phyloP scores from a whole-genome alignment of 2,888 invertebrate species.

The Seira ritae region DNA sequence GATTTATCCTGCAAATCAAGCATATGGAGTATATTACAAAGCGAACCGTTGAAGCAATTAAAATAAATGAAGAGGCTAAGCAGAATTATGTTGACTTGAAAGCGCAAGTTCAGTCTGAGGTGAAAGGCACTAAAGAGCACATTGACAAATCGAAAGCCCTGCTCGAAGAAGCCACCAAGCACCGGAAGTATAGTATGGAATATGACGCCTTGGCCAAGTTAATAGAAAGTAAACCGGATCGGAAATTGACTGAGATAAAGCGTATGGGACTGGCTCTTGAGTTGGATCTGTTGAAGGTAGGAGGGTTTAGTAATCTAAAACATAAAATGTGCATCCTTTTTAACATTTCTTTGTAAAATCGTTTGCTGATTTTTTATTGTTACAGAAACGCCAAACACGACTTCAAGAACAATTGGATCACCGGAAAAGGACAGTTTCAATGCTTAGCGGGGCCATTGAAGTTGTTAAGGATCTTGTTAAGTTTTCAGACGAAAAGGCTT shows the following conservation, averaged over 20 bases:
- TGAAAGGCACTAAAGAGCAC: constrained; percentile 86
- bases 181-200: constrained; percentile 90
- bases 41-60: constrained; percentile 86
- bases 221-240: constrained; percentile 92
- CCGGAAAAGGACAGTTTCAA: constrained; percentile 92
- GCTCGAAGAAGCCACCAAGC: constrained; percentile 72
- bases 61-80: constrained; percentile 90
- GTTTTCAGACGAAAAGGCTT: constrained; percentile 77
- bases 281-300: constrained; percentile 80
- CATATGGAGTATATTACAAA: constrained; percentile 92
- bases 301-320: too few species aligned
- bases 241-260: constrained; percentile 85
- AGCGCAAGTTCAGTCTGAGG: constrained; percentile 85
- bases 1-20: constrained; percentile 87
- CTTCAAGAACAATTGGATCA: constrained; percentile 87
- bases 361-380: constrained; percentile 39
- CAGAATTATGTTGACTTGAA: constrained; percentile 88
- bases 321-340: not conserved
- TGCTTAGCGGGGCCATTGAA: constrained; percentile 90
- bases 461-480: constrained; percentile 88
- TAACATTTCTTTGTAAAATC: not conserved
- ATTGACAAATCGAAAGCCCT: constrained; percentile 86
- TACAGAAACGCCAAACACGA: constrained; percentile 83
- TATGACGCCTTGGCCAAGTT: constrained; percentile 95
- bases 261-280: constrained; percentile 85